phyloP scores from a whole-genome alignment of 2,888 invertebrate genomes.

The Nomada ferruginata region DNA sequence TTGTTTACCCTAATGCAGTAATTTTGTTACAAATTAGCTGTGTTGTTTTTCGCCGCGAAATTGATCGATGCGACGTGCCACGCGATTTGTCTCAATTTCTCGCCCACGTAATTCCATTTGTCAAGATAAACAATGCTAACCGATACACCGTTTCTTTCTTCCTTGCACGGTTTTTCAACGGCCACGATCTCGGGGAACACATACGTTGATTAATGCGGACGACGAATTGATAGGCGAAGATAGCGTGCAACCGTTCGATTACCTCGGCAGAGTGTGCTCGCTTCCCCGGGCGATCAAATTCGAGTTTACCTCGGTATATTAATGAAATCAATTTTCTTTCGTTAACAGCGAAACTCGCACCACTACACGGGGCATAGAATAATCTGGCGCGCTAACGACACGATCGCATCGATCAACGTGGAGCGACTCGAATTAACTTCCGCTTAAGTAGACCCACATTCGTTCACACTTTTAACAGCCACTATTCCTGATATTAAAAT shows the following conservation, averaged over 20 bases:
- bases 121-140: conserved; percentile 16
- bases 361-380: not conserved
- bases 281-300: conserved; percentile 4
- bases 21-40: not conserved
- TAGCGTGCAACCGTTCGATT: conserved; percentile 16
- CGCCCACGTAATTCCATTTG: conserved; percentile 29
- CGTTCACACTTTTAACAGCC: not conserved
- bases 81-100: conserved; percentile 24
- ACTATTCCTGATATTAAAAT: too few species aligned
- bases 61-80: conserved; percentile 10
- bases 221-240: conserved; percentile 20
- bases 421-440: not conserved
- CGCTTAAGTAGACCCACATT: not conserved
- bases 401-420: not conserved
- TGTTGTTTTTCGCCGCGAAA: conserved; percentile 5
- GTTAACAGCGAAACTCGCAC: not conserved
- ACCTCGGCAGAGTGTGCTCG: not conserved
- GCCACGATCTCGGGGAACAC: not conserved
- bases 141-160: not conserved
- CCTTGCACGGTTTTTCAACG: not conserved
- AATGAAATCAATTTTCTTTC: conserved; percentile 11
- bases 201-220: conserved; percentile 10
- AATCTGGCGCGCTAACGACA: not conserved
- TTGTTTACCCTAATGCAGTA: not conserved
- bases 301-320: conserved; percentile 2